Percentiles rank a stretch among this genome's conserved stretches.
These are phyloP conservation scores for Mystacides longicornis DNA, from an alignment of 2,888 invertebrate genomes.

Conservation along the genomic window DNA sequence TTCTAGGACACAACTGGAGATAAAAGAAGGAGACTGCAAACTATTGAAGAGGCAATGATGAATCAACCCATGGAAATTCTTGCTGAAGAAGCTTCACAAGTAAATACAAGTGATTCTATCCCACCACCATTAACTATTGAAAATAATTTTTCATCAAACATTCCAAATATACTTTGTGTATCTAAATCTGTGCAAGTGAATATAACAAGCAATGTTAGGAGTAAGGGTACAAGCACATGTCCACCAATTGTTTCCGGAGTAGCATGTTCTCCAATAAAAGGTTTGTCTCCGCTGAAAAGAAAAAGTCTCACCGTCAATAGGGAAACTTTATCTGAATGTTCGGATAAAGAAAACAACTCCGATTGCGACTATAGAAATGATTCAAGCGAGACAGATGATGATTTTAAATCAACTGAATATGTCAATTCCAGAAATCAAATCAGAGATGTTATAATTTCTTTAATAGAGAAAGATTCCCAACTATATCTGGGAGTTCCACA, in stretches of 20 bases:
- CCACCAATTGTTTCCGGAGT: background rate
- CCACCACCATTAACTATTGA: background rate
- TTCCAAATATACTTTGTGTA: background rate
- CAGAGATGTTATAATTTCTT: background rate
- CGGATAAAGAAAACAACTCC: background rate
- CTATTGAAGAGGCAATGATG: too few relatives aligned
- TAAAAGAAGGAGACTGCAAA: background rate
- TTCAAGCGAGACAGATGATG: background rate
- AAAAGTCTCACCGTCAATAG: background rate
- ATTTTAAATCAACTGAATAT: background rate
- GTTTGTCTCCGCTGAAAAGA: background rate
- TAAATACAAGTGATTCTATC: too few relatives aligned
- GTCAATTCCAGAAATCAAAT: background rate
- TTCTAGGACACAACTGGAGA: background rate
- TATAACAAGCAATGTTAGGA: background rate
- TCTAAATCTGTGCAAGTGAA: background rate
- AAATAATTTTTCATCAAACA: background rate
- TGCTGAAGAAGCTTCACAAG: too few relatives aligned
- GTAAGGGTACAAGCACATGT: background rate
- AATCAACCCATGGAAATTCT: too few relatives aligned
- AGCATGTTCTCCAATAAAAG: background rate
- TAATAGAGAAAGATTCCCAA: background rate
- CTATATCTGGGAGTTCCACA: background rate
- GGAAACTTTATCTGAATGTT: background rate
- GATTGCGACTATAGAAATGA: background rate